Evolutionary conservation across 2,113 vertebrate species (phyloP), one percentile per base, ranked within the genome.

Genomic region (Brachyistius frenatus): DNA sequence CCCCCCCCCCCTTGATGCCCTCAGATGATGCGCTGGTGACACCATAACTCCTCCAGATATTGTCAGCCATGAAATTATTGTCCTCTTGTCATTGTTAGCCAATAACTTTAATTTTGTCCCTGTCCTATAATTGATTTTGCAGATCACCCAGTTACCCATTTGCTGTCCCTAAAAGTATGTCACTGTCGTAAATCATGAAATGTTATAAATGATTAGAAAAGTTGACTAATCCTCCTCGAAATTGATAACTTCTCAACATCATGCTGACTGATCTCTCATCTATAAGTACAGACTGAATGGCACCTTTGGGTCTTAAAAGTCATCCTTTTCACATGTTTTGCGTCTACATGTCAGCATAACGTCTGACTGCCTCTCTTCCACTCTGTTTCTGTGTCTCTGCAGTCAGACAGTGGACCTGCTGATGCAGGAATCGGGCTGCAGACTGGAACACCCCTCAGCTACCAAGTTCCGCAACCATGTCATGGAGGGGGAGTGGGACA

Each of bases 401-500:
- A 99, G 98, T 97, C 98, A 99, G 94, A 99, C 98, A 88, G 98
- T 99, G 96, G 98, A 99, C 94, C 95, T 99, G 95, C 96, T 99
- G 93, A 99, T 99, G 98, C 98, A 99, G 97, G 98, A 99, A 90
- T 99, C 98, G 75, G 98, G 98, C 95, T 99, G 98, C 95, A 96
- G 97, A 94, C 96, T 99, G 94, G 98, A 99, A 94, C 97, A 99
- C 94, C 94, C 98, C 81, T 97, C 98, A 91, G 98, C 98, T 86
- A 98, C 97, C 92, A 99, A 98, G 95, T 99, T 99, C 95, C 97
- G 98, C 92, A 99, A 98, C 96, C 98, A 99, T 94, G 97, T 99
- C 92, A 98, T 99, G 98, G 98, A 99, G 93, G 98, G 97, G 92
- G 97, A 99, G 94, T 99, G 98, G 98, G 98, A 99, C 95, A 99